Evolutionary conservation across 2,113 vertebrate genomes (phyloP), one percentile per base, ranked within the genome.

Genomic region (Aegithalos caudatus): DNA sequence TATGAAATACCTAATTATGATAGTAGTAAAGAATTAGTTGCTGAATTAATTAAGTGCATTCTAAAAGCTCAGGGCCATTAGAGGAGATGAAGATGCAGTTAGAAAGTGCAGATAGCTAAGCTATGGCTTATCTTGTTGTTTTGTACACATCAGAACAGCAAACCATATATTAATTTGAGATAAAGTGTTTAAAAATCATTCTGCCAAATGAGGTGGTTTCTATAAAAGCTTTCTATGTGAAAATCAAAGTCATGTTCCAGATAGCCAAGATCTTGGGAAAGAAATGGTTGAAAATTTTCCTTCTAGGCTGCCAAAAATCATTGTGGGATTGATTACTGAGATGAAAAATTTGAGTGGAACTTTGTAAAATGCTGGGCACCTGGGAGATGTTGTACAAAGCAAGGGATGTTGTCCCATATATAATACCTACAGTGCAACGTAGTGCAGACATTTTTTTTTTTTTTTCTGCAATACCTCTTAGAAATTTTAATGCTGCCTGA

Each of bases 351-450:
- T 66, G 15, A 72, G 12, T 21, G 15, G 20, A 23, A 64, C 20
- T 9, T 60, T 67, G 19, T 8, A 86, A 86, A 76, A 12, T 42
- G 20, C 9, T 70, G 14, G 73, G 40, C 7, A 76, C 1, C 10
- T 42, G 18, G 15, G 21, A 70, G 16, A 29, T 9, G 1, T 14
- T 47, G 38, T 56, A 27, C 29, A 18, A 69, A 81, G 11, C 40
- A 74, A 29, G 18, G 33, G 6, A 5, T 9, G n/a, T 17, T 38
- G 15, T 54, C 35, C 8, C 2, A 5, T 4, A 11, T 6, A 22
- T 2, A 16, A 2, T 29, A 14, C 1, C 1, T 4, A 1, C 6
- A 28, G 7, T 14, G 19, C 10, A 31, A 25, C 3, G 7, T 6
- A 6, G 4, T 1, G 10, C 3, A 45, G 14, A 2, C 58, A 54